A percentile compares a stretch with the other conserved stretches of the same genome.
phyloP scores from a whole-genome alignment of 2,113 vertebrate species.

The Muntiacus muntjak region DNA sequence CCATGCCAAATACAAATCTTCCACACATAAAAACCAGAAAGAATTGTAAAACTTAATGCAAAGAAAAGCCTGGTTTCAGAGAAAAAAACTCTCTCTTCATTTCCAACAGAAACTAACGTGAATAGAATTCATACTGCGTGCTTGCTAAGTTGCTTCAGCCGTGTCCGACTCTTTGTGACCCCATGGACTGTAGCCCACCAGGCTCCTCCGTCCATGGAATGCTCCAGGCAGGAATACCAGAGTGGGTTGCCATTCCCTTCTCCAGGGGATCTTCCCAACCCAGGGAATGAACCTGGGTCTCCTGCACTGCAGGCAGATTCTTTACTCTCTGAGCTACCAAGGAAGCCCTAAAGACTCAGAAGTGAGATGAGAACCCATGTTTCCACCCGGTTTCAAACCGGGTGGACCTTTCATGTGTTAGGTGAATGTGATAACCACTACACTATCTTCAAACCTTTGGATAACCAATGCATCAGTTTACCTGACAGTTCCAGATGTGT shows the following conservation, averaged over 20 bases:
- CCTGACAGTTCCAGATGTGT: not conserved
- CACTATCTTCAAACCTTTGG: not conserved
- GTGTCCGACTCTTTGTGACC: not conserved
- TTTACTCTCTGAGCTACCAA: not conserved
- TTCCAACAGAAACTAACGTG: not conserved
- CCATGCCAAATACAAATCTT: not conserved
- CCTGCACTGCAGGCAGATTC: not conserved
- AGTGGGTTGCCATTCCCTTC: not conserved
- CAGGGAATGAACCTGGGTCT: not conserved
- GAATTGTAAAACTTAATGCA: not conserved
- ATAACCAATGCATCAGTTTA: not conserved
- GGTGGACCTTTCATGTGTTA: not conserved
- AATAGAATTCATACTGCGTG: not conserved
- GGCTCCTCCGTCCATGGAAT: rapidly evolving
- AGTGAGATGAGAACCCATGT: not conserved
- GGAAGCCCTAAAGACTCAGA: not conserved
- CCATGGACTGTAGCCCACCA: rapidly evolving
- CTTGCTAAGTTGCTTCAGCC: not conserved
- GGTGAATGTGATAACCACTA: not conserved
- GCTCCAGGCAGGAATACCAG: not conserved
- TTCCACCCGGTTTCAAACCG: rapidly evolving
- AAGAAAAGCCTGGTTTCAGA: not conserved
- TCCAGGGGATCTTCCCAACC: not conserved
- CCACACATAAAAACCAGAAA: not conserved
- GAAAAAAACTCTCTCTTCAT: not conserved